phyloP scores from a whole-genome alignment of 2,113 vertebrate species.

The Sander lucioperca region DNA sequence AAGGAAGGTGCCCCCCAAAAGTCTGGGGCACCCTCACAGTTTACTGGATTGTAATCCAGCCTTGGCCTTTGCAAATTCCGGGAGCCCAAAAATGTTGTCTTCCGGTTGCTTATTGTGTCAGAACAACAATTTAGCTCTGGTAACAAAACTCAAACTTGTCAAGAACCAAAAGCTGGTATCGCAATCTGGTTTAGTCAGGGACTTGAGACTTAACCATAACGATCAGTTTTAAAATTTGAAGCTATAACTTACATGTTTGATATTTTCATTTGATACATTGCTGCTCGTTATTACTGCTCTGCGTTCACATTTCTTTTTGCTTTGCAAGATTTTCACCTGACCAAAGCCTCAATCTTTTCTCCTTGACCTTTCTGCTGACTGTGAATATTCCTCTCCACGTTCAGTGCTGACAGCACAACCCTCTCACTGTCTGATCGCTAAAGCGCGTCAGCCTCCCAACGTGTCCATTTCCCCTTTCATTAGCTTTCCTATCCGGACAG shows the following conservation, averaged over 20 bases:
- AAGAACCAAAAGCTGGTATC: not conserved
- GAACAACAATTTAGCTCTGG: not conserved
- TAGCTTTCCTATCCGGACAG: conserved; percentile 42
- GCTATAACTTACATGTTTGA: too few species aligned
- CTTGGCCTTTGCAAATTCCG: not conserved
- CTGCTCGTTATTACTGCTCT: not conserved
- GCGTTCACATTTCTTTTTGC: not conserved
- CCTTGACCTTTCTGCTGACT: not conserved
- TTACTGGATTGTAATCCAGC: not conserved
- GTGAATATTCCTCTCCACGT: not conserved
- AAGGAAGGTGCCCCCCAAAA: too few species aligned
- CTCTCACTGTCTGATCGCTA: conserved; percentile 10
- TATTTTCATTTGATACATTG: not conserved
- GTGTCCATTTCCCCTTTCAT: conserved; percentile 56
- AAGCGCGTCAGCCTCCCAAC: conserved; percentile 25
- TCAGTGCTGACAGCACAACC: not conserved
- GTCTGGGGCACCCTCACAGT: not conserved
- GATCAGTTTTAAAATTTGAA: too few species aligned
- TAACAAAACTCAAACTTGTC: not conserved
- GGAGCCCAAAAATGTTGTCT: not conserved
- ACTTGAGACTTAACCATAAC: too few species aligned
- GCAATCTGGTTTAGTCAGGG: not conserved
- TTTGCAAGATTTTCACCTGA: not conserved
- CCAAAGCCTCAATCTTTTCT: not conserved
- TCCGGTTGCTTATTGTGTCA: not conserved